Base-by-base conservation (phyloP, 2,113 vertebrate genomes). In the Cyanistes caeruleus region DNA sequence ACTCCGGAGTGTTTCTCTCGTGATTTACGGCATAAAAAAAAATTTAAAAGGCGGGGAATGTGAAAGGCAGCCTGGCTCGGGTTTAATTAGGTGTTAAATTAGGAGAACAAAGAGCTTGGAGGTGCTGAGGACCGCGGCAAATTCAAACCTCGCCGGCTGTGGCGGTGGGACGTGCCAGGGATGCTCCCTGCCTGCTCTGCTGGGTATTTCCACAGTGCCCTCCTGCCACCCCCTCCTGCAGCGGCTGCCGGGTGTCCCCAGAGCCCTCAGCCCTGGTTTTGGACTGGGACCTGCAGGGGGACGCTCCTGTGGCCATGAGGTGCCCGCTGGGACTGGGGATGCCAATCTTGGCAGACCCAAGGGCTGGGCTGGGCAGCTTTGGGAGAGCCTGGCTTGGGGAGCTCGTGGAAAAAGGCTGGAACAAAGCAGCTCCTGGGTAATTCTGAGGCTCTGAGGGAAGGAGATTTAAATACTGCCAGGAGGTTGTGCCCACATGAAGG, bases 331-430 rank as follows among this genome's bases (percentile, higher is more conserved):
- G 31, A 1, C n/a, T 49, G 20, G 35, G 35, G 20, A 2, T 8
- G 7, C 1, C 10, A n/a, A n/a, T n/a, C n/a, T n/a, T n/a, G 70
- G n/a, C 3, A 4, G 39, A 4, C 6, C 25, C 1, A 0, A 13
- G 53, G 59, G 27, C 14, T 12, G 20, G 0, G 3, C 76, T 69
- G 82, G 68, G 81, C 48, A 35, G 51, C 18, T 49, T 5, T 24
- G 25, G 43, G 55, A 41, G 11, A 51, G 35, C 11, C 63, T 7
- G 73, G 44, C 25, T 35, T 1, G 70, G 64, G 51, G 11, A 69
- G 41, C 55, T 60, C 75, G 43, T 7, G 65, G 24, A 69, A 62
- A 90, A 60, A 64, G 8, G 65, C 79, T 67, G 56, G 35, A 41
- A n/a, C 65, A 64, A 72, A 79, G 39, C 79, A 33, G 58, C 83